These are phyloP conservation scores for Eubasilissa splendida DNA, from an alignment of 2,888 invertebrate genomes.

Conservation along the genomic window DNA sequence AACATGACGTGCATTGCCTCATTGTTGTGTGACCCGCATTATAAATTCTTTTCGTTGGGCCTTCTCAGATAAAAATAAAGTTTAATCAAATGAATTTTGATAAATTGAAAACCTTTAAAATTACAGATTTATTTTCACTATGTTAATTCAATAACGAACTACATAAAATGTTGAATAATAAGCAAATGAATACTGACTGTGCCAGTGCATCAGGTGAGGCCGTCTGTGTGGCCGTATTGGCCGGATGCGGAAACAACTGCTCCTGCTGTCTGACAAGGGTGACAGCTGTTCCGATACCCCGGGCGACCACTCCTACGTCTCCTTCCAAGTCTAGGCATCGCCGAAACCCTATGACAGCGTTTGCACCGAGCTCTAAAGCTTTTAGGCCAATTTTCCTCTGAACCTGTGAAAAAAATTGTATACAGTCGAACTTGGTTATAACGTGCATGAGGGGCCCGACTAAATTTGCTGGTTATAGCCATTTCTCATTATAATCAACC, in stretches of 20 bases:
- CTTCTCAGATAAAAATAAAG: too few relatives aligned
- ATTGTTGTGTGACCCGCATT: too few relatives aligned
- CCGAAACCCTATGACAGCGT: conserved; percentile 94
- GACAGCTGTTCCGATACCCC: conserved; percentile 94
- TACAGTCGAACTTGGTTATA: too few relatives aligned
- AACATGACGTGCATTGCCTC: too few relatives aligned
- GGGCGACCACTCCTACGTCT: conserved; percentile 95
- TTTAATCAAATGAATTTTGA: too few relatives aligned
- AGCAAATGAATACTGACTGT: conserved; percentile 72
- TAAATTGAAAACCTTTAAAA: too few relatives aligned
- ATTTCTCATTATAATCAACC: too few relatives aligned
- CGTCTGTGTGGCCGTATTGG: conserved; percentile 59
- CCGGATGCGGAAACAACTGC: conserved; percentile 60
- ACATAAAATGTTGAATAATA: conserved; percentile 31
- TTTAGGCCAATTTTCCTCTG: conserved; percentile 95
- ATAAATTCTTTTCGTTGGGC: too few relatives aligned
- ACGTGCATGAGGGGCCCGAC: too few relatives aligned
- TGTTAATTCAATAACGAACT: too few relatives aligned
- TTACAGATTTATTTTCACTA: too few relatives aligned
- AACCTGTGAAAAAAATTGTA: conserved; percentile 67
- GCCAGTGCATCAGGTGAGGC: conserved; percentile 70
- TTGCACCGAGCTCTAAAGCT: conserved; percentile 93
- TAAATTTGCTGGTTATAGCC: too few relatives aligned
- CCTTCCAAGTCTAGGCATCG: conserved; percentile 98
- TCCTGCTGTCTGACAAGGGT: conserved; percentile 78